Evolutionary conservation across 2,113 vertebrate genomes (phyloP).

Genomic region (Cynopterus brachyotis): DNA sequence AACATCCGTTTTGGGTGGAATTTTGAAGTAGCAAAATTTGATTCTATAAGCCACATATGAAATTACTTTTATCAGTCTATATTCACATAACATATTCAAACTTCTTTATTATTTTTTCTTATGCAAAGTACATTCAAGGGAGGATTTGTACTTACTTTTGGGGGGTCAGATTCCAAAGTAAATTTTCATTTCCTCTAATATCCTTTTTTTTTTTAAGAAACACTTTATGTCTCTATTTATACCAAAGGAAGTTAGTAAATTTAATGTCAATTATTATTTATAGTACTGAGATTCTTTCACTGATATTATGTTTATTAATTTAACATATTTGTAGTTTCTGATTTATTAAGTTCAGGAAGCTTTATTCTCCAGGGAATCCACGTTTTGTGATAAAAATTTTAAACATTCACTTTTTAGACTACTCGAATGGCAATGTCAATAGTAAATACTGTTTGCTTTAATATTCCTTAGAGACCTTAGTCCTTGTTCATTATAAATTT

Average conservation of each 20-base stretch:
- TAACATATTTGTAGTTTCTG: constrained; percentile 3
- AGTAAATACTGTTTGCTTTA: constrained; percentile 17
- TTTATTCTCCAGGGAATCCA: neutral
- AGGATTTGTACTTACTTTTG: neutral
- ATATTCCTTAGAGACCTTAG: neutral
- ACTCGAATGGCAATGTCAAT: neutral
- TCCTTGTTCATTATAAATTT: neutral
- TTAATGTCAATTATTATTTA: neutral
- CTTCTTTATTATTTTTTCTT: neutral
- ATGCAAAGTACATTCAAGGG: neutral
- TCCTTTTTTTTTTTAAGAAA: neutral
- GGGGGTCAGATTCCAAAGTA: constrained; percentile 24
- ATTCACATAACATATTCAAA: constrained; percentile 1
- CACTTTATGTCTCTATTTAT: neutral
- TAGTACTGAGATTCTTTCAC: neutral
- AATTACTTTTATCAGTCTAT: neutral
- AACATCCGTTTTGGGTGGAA: neutral
- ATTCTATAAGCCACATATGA: neutral
- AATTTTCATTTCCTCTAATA: neutral
- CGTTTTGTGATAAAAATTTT: neutral
- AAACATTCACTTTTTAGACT: constrained; percentile 17
- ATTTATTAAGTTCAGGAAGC: neutral
- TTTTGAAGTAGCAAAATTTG: constrained; percentile 2
- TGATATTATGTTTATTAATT: neutral
- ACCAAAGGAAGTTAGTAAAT: constrained; percentile 17